Evolutionary conservation across 2,888 invertebrate genomes (phyloP).

Genomic region (Bruchidius siliquastri): DNA sequence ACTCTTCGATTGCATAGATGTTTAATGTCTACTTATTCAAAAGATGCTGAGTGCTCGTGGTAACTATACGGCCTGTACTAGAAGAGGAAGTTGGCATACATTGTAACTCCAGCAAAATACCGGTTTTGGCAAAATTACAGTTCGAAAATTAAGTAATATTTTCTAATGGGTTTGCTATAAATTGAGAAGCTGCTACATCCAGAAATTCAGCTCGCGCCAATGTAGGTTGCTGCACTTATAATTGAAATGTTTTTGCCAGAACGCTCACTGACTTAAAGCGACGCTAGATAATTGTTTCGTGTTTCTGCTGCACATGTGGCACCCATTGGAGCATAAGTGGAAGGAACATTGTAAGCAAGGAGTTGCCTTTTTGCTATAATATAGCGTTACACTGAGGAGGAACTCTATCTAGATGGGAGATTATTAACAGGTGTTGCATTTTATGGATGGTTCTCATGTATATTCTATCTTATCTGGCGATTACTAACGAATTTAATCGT

Average conservation of each 20-base stretch:
- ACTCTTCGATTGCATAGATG: too few species aligned
- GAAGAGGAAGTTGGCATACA: neutral
- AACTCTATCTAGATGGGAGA: too few species aligned
- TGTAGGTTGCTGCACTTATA: slow-evolving; percentile 1
- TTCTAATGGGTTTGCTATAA: slow-evolving; percentile 23
- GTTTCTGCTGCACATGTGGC: neutral
- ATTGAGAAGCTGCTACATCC: slow-evolving; percentile 14
- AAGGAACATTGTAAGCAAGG: neutral
- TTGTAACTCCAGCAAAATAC: neutral
- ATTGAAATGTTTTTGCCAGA: slow-evolving; percentile 15
- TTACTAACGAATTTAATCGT: too few species aligned
- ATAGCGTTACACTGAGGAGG: too few species aligned
- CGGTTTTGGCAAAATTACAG: slow-evolving; percentile 25
- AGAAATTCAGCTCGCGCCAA: slow-evolving; percentile 8
- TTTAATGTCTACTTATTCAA: too few species aligned
- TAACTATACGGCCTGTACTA: neutral
- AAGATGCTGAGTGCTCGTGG: too few species aligned
- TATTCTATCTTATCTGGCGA: too few species aligned
- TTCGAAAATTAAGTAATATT: slow-evolving; percentile 25
- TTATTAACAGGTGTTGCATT: too few species aligned
- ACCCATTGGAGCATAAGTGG: neutral
- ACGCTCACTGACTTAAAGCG: slow-evolving; percentile 1
- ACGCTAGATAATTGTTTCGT: neutral
- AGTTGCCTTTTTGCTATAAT: neutral
- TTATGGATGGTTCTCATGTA: too few species aligned